Conservation (phyloP, 2,797 vertebrate species). For the Denticeps clupeoides region DNA sequence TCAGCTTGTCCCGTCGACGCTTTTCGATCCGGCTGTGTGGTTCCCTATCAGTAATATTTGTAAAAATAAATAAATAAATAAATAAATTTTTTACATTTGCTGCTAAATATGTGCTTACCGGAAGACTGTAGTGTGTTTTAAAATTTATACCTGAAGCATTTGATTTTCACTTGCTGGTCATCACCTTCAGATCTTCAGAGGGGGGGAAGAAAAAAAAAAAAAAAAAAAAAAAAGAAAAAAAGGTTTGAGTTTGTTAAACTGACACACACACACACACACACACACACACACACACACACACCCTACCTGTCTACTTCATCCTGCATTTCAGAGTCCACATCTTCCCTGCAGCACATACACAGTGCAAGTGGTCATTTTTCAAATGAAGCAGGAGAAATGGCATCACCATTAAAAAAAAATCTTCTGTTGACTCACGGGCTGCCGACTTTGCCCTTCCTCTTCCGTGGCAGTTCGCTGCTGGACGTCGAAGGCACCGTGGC, state of each 20-base stretch:
- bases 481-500: slow-evolving; percentile 21
- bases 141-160: slow-evolving; percentile 58
- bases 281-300: not conserved
- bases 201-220: slow-evolving; percentile 3
- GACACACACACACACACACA: not conserved
- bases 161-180: slow-evolving; percentile 51
- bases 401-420: not conserved
- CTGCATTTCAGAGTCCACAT: not conserved
- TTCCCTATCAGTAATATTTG: slow-evolving; percentile 55
- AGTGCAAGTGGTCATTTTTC: not conserved
- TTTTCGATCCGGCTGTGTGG: slow-evolving; percentile 91
- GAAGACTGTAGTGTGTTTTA: too few species aligned
- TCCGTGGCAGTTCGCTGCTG: slow-evolving; percentile 41
- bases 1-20: slow-evolving; percentile 85
- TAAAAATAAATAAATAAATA: too few species aligned
- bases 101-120: too few species aligned
- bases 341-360: not conserved
- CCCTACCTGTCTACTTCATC: not conserved
- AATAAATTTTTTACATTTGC: too few species aligned
- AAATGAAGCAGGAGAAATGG: not conserved
- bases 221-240: not conserved
- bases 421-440: not conserved
- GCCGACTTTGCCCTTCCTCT: slow-evolving; percentile 40
- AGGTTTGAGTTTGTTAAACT: not conserved
- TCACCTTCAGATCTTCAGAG: slow-evolving; percentile 47